A percentile compares a stretch with the other conserved stretches of the same genome.
These are phyloP conservation scores for Neopelma chrysocephalum DNA, from an alignment of 2,797 vertebrate species.

Conservation along the genomic window DNA sequence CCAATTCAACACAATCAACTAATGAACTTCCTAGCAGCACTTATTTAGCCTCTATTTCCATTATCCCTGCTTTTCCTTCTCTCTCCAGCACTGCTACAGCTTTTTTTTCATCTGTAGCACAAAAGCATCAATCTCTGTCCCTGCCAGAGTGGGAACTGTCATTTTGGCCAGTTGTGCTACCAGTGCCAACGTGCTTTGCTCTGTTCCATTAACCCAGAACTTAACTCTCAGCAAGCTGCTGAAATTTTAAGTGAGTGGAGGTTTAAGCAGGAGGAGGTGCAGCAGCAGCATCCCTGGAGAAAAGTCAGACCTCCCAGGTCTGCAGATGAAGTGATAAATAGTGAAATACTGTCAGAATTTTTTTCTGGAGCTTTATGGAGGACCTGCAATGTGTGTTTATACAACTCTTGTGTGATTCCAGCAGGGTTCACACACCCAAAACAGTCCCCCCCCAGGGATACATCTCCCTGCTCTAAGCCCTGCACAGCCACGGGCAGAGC, in stretches of 20 bases:
- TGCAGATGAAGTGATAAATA: neutral
- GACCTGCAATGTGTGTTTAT: accelerated
- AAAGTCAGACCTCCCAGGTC: neutral
- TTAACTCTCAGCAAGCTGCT: neutral
- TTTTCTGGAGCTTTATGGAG: neutral
- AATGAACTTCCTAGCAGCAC: neutral
- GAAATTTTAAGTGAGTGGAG: neutral
- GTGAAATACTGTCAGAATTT: neutral
- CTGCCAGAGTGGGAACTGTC: neutral
- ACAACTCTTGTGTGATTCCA: neutral
- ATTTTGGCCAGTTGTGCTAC: neutral
- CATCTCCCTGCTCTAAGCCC: neutral
- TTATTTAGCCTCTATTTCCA: neutral
- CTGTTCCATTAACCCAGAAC: neutral
- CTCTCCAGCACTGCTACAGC: neutral
- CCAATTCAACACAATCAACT: neutral
- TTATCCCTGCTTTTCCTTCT: neutral
- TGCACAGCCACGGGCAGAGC: accelerated
- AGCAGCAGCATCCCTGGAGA: neutral
- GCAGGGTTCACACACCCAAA: too few species aligned
- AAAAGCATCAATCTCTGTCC: neutral
- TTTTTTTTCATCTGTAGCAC: neutral
- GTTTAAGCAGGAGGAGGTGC: neutral
- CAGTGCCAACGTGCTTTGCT: neutral
- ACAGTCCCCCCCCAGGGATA: accelerated